Evolutionary conservation across 2,888 invertebrate species (phyloP).

Genomic region (Hydropsyche betteni): DNA sequence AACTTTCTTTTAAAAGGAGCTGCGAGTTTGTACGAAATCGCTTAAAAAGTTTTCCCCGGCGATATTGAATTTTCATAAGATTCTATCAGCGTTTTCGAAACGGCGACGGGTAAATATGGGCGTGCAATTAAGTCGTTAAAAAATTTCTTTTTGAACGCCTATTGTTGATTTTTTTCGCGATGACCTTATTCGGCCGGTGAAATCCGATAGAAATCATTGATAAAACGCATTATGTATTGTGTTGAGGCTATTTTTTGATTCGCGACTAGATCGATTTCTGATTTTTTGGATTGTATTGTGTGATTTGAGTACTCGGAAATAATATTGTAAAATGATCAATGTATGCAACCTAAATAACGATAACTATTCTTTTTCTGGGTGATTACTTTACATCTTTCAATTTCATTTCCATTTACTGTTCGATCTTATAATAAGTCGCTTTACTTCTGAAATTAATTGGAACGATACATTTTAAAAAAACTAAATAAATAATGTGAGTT

Average conservation of each 20-base stretch:
- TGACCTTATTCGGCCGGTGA: constrained; percentile 16
- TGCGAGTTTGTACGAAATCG: constrained; percentile 13
- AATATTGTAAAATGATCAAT: too few relatives aligned
- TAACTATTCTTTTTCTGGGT: too few relatives aligned
- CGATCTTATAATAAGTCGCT: too few relatives aligned
- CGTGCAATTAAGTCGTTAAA: constrained; percentile 10
- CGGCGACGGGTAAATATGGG: neutral
- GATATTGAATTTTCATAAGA: constrained; percentile 1
- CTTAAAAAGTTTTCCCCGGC: neutral
- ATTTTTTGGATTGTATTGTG: neutral
- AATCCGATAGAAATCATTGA: neutral
- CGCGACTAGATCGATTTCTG: neutral
- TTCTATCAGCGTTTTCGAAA: neutral
- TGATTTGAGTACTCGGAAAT: too few relatives aligned
- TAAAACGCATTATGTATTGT: neutral
- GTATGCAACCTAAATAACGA: too few relatives aligned
- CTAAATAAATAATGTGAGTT: too few relatives aligned
- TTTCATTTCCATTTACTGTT: too few relatives aligned
- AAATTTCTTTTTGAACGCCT: neutral
- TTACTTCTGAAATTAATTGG: too few relatives aligned
- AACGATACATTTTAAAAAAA: too few relatives aligned
- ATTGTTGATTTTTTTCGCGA: neutral
- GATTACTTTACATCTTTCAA: too few relatives aligned
- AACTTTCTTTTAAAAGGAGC: constrained; percentile 17
- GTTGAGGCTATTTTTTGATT: neutral